Evolutionary conservation across 2,797 vertebrate species (phyloP).

Genomic region (Podargus strigoides): DNA sequence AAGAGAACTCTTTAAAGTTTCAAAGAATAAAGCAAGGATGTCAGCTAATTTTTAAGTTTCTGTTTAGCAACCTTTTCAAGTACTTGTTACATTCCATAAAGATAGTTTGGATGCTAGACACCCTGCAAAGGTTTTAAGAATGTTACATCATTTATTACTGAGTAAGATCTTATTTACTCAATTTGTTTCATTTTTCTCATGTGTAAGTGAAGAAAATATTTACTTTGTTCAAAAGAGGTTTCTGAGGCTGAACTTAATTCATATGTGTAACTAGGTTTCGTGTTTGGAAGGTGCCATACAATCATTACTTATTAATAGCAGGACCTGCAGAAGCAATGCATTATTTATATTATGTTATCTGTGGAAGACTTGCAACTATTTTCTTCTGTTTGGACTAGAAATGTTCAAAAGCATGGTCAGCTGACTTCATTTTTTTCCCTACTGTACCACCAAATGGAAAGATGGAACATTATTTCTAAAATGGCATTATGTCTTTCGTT

Average conservation of each 20-base stretch:
- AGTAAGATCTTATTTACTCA: slow-evolving; percentile 35
- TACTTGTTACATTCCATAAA: background rate
- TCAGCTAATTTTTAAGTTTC: background rate
- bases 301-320: slow-evolving; percentile 53
- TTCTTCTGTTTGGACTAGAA: slow-evolving; percentile 25
- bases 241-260: slow-evolving; percentile 54
- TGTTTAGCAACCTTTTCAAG: background rate
- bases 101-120: background rate
- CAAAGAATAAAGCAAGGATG: background rate
- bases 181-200: slow-evolving; percentile 38
- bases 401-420: background rate
- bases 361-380: slow-evolving; percentile 17
- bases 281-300: slow-evolving; percentile 58
- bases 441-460: background rate
- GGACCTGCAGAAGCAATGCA: slow-evolving; percentile 33
- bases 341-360: slow-evolving; percentile 47
- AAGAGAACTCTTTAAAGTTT: background rate
- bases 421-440: background rate
- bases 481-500: background rate
- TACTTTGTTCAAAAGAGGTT: slow-evolving; percentile 29
- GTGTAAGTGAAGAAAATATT: slow-evolving; percentile 41
- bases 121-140: background rate
- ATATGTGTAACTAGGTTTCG: slow-evolving; percentile 60
- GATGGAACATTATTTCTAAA: background rate
- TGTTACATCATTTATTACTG: slow-evolving; percentile 44